Percentiles rank a stretch among this genome's conserved stretches.
These are phyloP conservation scores for Cygnus olor DNA, from an alignment of 2,797 vertebrate genomes.

Conservation along the genomic window DNA sequence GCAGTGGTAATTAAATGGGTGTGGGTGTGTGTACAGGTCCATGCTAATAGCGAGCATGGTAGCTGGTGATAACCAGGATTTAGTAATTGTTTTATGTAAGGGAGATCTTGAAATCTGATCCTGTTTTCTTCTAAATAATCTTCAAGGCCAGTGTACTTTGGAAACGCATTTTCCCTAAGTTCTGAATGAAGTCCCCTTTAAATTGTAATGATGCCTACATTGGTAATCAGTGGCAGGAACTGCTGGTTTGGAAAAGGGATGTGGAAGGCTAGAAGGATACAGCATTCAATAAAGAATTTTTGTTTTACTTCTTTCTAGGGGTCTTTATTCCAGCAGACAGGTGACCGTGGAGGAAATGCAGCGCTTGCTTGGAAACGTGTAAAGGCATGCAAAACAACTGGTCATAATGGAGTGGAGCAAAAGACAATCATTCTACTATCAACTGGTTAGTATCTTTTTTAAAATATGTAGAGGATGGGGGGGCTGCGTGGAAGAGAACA, in stretches of 20 bases:
- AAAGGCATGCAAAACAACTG: slow-evolving; percentile 83
- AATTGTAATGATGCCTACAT: not conserved
- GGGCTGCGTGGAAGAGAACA: not conserved
- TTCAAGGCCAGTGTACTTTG: not conserved
- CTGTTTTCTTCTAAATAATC: not conserved
- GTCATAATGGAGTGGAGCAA: slow-evolving; percentile 79
- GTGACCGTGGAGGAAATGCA: slow-evolving; percentile 76
- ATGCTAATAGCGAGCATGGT: not conserved
- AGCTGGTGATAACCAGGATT: slow-evolving; percentile 15
- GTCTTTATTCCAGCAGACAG: slow-evolving; percentile 80
- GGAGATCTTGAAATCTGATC: not conserved
- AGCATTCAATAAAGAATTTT: slow-evolving; percentile 13
- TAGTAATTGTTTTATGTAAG: not conserved
- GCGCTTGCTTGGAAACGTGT: slow-evolving; percentile 88
- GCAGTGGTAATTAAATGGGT: slow-evolving; percentile 27
- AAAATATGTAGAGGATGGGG: not conserved
- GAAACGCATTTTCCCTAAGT: not conserved
- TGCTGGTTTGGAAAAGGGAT: not conserved
- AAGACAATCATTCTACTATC: slow-evolving; percentile 91
- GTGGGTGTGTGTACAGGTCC: not conserved
- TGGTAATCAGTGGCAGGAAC: not conserved
- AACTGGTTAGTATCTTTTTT: slow-evolving; percentile 83
- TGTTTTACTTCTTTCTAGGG: slow-evolving; percentile 74
- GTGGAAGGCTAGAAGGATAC: not conserved
- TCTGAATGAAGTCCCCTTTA: not conserved